A percentile compares a stretch with the other conserved stretches of the same genome.
Conservation (phyloP, 64 coral and sea anemone species). For the Astreopora myriophthalma region DNA sequence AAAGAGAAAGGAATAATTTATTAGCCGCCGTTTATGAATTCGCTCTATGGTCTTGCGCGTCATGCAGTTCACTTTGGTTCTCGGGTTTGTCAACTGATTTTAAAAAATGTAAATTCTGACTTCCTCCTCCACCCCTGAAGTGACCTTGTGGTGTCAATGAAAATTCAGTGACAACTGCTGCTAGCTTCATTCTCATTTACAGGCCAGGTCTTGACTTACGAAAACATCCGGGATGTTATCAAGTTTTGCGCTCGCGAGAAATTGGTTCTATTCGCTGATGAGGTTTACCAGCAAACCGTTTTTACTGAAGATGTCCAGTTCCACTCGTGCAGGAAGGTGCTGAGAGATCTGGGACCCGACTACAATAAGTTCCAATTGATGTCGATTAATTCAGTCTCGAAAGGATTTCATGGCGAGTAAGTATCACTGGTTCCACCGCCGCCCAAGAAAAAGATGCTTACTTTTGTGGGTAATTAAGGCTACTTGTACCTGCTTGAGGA, state of each 20-base stretch:
- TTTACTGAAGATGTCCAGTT: conserved; percentile 66
- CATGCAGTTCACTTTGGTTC: too few species aligned
- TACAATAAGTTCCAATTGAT: conserved; percentile 67
- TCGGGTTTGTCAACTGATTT: too few species aligned
- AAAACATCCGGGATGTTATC: conserved; percentile 69
- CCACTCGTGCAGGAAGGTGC: conserved; percentile 68
- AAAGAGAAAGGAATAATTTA: too few species aligned
- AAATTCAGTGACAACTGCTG: too few species aligned
- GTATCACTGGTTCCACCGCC: background rate
- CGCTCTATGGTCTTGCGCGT: too few species aligned
- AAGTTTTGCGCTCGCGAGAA: conserved; percentile 66
- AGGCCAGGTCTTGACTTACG: conserved; percentile 75
- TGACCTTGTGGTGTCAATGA: too few species aligned
- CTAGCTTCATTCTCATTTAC: too few species aligned
- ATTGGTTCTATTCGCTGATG: conserved; percentile 78
- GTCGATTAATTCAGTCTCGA: conserved; percentile 61
- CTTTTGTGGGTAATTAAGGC: too few species aligned
- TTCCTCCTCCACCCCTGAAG: too few species aligned
- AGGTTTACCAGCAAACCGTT: conserved; percentile 82
- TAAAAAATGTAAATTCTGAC: too few species aligned
- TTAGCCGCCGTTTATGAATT: too few species aligned
- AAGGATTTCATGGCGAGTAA: conserved; percentile 80
- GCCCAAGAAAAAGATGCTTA: background rate
- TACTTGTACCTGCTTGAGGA: too few species aligned
- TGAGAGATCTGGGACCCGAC: conserved; percentile 56